Evolutionary conservation across 2,888 invertebrate species (phyloP).

Genomic region (Eupithecia insigniata): DNA sequence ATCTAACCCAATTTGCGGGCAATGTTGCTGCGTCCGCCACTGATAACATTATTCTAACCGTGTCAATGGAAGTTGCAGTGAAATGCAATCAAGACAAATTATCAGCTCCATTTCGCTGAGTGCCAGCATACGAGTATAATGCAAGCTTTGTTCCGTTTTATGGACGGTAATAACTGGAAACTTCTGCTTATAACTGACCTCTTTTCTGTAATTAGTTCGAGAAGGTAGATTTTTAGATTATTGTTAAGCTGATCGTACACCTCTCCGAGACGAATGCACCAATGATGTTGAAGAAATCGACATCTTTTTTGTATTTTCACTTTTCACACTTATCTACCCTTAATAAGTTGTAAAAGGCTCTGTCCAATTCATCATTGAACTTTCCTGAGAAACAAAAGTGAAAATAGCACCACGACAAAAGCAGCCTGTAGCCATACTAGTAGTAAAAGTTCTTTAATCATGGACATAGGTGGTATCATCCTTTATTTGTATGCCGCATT

Average conservation of each 20-base stretch:
- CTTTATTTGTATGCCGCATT: conserved; percentile 40
- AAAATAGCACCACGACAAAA: neutral
- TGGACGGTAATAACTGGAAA: conserved; percentile 7
- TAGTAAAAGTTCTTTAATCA: neutral
- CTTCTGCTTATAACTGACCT: neutral
- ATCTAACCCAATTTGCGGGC: conserved; percentile 73
- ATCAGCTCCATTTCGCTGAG: conserved; percentile 26
- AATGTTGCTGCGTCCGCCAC: conserved; percentile 66
- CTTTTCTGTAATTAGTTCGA: neutral
- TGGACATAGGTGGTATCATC: conserved; percentile 20
- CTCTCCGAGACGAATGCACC: neutral
- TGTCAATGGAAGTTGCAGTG: conserved; percentile 52
- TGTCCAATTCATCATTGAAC: neutral
- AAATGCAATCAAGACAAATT: conserved; percentile 41
- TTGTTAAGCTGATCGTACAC: neutral
- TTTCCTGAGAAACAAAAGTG: neutral
- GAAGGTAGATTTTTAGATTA: neutral
- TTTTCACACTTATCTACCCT: neutral
- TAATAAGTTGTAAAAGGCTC: neutral
- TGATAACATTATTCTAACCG: conserved; percentile 65
- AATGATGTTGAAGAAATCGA: neutral
- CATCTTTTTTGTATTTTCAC: no score
- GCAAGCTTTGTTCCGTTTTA: conserved; percentile 12
- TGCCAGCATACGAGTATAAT: conserved; percentile 17
- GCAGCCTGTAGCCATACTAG: neutral